A percentile compares a stretch with the other conserved stretches of the same genome.
Evolutionary conservation across 2,888 invertebrate genomes (phyloP).

Genomic region (Acrocera orbiculus): DNA sequence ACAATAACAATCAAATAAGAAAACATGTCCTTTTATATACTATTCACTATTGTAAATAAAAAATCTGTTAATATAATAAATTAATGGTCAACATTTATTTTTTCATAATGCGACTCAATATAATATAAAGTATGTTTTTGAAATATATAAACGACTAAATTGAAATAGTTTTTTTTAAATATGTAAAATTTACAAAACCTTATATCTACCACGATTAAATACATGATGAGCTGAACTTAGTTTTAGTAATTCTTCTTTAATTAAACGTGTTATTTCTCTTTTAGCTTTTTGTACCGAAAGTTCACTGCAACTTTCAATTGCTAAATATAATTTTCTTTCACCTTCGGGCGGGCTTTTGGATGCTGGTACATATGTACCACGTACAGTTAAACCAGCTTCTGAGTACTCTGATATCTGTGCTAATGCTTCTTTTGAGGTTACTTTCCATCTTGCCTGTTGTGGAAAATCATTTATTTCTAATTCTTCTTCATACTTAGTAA

Average conservation of each 20-base stretch:
- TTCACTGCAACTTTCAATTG: constrained; percentile 97
- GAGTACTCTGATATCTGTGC: constrained; percentile 98
- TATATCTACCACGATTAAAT: constrained; percentile 83
- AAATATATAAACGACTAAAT: too few relatives aligned
- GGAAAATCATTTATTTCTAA: constrained; percentile 99
- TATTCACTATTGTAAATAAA: too few relatives aligned
- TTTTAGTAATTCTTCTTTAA: constrained; percentile 93
- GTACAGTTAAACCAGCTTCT: constrained; percentile 95
- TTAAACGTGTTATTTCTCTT: constrained; percentile 90
- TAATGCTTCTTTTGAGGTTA: constrained; percentile 95
- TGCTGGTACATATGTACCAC: constrained; percentile 87
- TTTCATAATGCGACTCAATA: too few relatives aligned
- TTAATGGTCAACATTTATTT: too few relatives aligned
- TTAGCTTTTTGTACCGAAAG: constrained; percentile 90
- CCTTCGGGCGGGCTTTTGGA: constrained; percentile 83
- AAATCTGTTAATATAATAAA: too few relatives aligned
- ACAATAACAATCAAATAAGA: too few relatives aligned
- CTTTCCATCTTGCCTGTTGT: constrained; percentile 95
- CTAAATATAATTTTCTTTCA: constrained; percentile 88
- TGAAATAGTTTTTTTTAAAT: too few relatives aligned
- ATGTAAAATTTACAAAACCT: constrained; percentile 51
- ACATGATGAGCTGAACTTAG: constrained; percentile 73
- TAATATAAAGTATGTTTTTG: too few relatives aligned
- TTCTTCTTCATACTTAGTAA: constrained; percentile 94
- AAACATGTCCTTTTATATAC: too few relatives aligned